Evolutionary conservation across 2,113 vertebrate genomes (phyloP).

Genomic region (Acanthisitta chloris): DNA sequence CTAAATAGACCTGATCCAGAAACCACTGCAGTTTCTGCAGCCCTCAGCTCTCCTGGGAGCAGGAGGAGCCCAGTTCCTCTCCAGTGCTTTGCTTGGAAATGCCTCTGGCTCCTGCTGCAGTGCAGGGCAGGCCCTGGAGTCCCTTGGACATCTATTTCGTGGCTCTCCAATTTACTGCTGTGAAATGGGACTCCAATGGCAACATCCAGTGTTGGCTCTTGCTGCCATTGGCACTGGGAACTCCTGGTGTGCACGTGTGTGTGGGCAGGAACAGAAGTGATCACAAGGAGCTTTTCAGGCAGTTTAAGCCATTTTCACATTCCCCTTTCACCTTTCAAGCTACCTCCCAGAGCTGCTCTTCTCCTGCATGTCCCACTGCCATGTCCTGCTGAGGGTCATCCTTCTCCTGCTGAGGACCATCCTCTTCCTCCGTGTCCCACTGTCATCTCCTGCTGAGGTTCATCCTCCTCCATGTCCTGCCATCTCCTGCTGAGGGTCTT

Average conservation of each 20-base stretch:
- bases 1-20: background rate
- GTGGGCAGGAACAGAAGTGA: background rate
- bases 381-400: no score
- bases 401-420: background rate
- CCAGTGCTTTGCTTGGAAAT: background rate
- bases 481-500: background rate
- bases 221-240: conserved; percentile 14
- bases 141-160: background rate
- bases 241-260: conserved; percentile 24
- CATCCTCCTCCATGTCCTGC: background rate
- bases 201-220: background rate
- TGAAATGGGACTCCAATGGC: background rate
- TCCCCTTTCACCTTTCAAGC: background rate
- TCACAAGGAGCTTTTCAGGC: background rate
- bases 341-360: background rate
- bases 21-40: background rate
- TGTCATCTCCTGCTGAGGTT: background rate
- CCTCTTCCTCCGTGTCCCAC: background rate
- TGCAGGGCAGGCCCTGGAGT: background rate
- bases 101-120: background rate
- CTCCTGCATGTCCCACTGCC: background rate
- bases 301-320: background rate
- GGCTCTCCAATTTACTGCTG: background rate
- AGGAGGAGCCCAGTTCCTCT: background rate
- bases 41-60: background rate